These are phyloP conservation scores for Eupithecia vulgata DNA, from an alignment of 2,888 invertebrate genomes.

Conservation along the genomic window DNA sequence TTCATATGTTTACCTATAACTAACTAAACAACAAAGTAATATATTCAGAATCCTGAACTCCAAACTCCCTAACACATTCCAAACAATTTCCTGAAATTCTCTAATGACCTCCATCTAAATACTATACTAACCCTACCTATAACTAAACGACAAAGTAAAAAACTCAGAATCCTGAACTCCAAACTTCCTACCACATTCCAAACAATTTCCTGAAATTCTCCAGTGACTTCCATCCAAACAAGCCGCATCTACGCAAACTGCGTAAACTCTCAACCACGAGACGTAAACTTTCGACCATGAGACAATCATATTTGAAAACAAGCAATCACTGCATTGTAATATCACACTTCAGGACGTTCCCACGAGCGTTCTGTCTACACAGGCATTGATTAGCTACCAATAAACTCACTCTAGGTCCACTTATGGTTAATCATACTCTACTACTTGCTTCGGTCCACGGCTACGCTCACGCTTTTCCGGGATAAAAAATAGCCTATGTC, in stretches of 20 bases:
- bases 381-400: not conserved
- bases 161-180: not conserved
- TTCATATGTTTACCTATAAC: not conserved
- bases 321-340: constrained; percentile 64
- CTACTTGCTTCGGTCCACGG: not conserved
- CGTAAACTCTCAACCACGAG: constrained; percentile 52
- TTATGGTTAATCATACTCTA: not conserved
- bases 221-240: constrained; percentile 24
- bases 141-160: not conserved
- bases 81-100: constrained; percentile 3
- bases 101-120: constrained; percentile 19
- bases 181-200: constrained; percentile 3
- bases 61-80: not conserved
- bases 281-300: constrained; percentile 52
- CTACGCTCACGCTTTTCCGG: not conserved
- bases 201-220: constrained; percentile 3
- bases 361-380: constrained; percentile 44
- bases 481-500: not conserved
- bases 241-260: not conserved
- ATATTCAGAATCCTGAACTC: not conserved
- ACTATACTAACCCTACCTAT: not conserved
- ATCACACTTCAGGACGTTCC: constrained; percentile 63
- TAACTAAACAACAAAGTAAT: not conserved
- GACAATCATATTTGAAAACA: constrained; percentile 72
- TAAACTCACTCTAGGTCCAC: not conserved